Evolutionary conservation across 2,797 vertebrate species (phyloP).

Genomic region (Delichon dasypus): DNA sequence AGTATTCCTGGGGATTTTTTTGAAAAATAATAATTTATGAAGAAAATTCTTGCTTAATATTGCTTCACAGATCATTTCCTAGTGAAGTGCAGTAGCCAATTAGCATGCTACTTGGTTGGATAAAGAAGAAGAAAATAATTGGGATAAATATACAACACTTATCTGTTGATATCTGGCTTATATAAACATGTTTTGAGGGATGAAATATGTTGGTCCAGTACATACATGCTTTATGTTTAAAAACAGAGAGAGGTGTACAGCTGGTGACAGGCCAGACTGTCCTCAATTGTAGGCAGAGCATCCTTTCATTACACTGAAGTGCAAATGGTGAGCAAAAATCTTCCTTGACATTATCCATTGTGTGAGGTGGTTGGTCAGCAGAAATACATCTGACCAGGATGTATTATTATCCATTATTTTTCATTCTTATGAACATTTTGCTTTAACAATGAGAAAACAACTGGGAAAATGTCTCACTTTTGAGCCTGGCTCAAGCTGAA

Average conservation of each 20-base stretch:
- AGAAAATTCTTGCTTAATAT: background rate
- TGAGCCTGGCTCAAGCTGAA: background rate
- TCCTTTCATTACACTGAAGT: background rate
- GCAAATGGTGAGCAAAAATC: background rate
- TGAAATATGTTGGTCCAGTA: background rate
- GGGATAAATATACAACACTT: background rate
- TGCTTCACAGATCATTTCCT: background rate
- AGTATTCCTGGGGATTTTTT: background rate
- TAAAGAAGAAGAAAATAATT: background rate
- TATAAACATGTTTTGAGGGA: background rate
- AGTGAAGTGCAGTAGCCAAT: background rate
- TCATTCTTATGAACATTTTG: background rate
- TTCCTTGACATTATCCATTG: background rate
- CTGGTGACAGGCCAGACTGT: background rate
- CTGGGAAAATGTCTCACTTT: background rate
- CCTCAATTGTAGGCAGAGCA: background rate
- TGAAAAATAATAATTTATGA: background rate
- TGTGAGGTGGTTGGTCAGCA: background rate
- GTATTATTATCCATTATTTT: background rate
- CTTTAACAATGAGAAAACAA: background rate
- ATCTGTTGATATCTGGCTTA: background rate
- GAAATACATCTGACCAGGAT: background rate
- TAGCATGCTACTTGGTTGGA: accelerated
- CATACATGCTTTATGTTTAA: accelerated
- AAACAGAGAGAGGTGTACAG: background rate